Percentiles rank a stretch among this genome's conserved stretches.
phyloP scores from a whole-genome alignment of 1,140 invertebrate species.

The Lineus longissimus region DNA sequence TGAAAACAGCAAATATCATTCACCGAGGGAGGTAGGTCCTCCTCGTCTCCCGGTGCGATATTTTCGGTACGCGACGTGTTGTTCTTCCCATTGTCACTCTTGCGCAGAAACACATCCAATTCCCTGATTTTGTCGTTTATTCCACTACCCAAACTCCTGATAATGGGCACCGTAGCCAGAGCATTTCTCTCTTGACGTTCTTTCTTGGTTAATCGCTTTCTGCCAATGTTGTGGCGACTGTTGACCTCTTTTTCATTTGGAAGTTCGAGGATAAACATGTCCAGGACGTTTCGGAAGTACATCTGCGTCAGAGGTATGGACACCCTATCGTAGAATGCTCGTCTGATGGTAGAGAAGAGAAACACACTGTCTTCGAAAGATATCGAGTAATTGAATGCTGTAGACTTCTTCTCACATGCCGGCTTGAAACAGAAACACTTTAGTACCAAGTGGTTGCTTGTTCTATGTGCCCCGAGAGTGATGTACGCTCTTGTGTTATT shows the following conservation, averaged over 20 bases:
- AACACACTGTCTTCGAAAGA: neutral
- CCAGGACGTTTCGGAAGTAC: neutral
- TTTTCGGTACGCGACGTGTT: neutral
- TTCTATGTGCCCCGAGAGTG: neutral
- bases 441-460: neutral
- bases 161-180: neutral
- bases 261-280: neutral
- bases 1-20: conserved; percentile 1
- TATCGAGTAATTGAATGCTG: neutral
- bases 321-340: neutral
- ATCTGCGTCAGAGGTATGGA: neutral
- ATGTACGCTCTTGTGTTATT: neutral
- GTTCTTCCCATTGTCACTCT: neutral
- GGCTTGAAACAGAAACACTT: neutral
- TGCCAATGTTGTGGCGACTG: neutral
- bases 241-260: neutral
- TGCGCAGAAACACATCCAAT: neutral
- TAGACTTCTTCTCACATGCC: neutral
- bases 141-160: neutral
- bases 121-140: neutral
- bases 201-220: neutral
- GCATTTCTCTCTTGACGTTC: neutral
- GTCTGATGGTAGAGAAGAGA: neutral
- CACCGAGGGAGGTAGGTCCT: neutral
- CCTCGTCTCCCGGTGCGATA: neutral